Evolutionary conservation across 2,113 vertebrate genomes (phyloP).

Genomic region (Gobius niger): DNA sequence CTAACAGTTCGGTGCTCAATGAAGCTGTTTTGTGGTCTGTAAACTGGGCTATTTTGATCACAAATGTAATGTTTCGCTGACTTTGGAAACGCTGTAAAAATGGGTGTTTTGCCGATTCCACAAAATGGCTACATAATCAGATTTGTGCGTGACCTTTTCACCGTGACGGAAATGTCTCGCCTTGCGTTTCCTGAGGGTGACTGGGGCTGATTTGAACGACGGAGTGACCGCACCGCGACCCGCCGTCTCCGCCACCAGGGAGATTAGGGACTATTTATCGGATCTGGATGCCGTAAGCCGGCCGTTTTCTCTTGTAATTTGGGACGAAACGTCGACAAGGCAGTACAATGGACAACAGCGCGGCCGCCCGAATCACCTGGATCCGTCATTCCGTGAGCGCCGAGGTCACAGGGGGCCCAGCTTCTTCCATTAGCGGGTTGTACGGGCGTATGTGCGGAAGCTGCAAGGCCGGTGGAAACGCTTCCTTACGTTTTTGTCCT

Average conservation of each 20-base stretch:
- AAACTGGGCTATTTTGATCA: too few species aligned
- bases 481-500: conserved; percentile 40
- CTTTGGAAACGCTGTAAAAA: too few species aligned
- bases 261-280: conserved; percentile 16
- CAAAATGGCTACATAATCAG: neutral
- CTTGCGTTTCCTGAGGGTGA: neutral
- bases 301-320: conserved; percentile 19
- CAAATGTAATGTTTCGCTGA: too few species aligned
- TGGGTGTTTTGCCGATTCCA: neutral
- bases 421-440: conserved; percentile 38
- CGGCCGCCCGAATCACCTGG: conserved; percentile 35
- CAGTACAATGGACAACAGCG: conserved; percentile 22
- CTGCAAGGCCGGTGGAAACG: conserved; percentile 45
- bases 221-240: neutral
- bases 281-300: neutral
- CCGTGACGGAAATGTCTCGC: neutral
- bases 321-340: conserved; percentile 9
- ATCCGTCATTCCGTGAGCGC: conserved; percentile 26
- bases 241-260: neutral
- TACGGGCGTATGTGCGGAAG: conserved; percentile 23
- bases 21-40: too few species aligned
- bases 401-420: conserved; percentile 2
- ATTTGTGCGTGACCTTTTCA: conserved; percentile 16
- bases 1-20: too few species aligned
- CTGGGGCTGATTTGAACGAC: neutral